These are phyloP conservation scores for Rhodophaea formosa DNA, from an alignment of 2,888 invertebrate species.

Conservation along the genomic window DNA sequence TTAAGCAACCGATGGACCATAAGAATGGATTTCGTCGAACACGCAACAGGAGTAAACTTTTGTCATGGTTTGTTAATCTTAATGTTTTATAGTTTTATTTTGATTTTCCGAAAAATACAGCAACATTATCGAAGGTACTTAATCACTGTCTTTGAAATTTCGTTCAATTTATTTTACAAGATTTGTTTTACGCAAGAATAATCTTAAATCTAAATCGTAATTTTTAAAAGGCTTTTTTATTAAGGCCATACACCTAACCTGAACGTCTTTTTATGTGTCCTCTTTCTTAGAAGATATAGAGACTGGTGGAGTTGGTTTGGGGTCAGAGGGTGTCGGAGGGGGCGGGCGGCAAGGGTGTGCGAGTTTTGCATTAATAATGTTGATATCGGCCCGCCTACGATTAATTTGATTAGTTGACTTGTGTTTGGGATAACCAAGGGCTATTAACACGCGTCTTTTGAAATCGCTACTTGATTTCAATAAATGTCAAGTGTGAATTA, in stretches of 20 bases:
- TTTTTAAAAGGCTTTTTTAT: background rate
- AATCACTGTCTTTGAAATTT: background rate
- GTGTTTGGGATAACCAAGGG: slow-evolving; percentile 48
- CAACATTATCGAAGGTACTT: background rate
- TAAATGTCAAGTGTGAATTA: slow-evolving; percentile 5
- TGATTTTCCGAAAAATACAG: slow-evolving; percentile 23
- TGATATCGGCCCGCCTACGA: slow-evolving; percentile 74
- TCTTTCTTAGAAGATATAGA: slow-evolving; percentile 54
- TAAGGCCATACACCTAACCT: slow-evolving; percentile 8
- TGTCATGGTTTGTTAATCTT: slow-evolving; percentile 73
- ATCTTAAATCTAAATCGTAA: slow-evolving; percentile 1
- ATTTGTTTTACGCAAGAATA: background rate
- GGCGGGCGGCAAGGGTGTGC: slow-evolving; percentile 43
- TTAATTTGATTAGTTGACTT: slow-evolving; percentile 78
- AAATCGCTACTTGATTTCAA: slow-evolving; percentile 11
- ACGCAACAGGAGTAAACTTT: slow-evolving; percentile 75
- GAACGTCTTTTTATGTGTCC: slow-evolving; percentile 39
- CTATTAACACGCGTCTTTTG: slow-evolving; percentile 35
- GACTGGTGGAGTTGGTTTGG: slow-evolving; percentile 39
- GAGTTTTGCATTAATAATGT: slow-evolving; percentile 79
- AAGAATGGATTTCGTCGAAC: slow-evolving; percentile 68
- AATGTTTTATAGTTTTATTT: slow-evolving; percentile 59
- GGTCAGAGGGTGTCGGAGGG: slow-evolving; percentile 36
- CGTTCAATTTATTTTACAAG: background rate
- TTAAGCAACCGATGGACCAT: slow-evolving; percentile 38